Base-by-base conservation (phyloP, 2,797 vertebrate species). In the Anableps anableps region DNA sequence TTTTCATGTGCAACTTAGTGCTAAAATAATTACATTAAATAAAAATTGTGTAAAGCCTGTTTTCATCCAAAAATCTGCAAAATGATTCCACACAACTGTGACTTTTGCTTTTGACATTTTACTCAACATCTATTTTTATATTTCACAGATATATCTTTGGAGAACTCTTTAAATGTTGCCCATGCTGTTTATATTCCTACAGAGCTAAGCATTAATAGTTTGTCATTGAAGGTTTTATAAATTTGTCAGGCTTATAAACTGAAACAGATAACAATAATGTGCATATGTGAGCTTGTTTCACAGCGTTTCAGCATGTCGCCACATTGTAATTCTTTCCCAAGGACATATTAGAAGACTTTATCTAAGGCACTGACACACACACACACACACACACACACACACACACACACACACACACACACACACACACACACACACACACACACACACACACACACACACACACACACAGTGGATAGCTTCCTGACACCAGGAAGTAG, bases 271-370 rank as follows among this genome's bases (percentile, higher is more conserved):
- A 86, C 83, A 81, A 84, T 77, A 72, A 80, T 77, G 80, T 83
- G 80, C 81, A 74, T 81, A 87, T 81, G 55, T 17, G 72, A 58
- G 74, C 80, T 88, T 85, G 79, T 92, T 93, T 92, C 85, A 85
- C 90, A 89, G 82, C 53, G 80, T 86, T 79, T 82, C 74, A 82
- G 66, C 51, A 62, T 41, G 47, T 90, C 83, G 85, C 79, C 86
- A 81, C 86, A 89, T 89, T 85, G 85, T 89, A 86, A 89, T 92
- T 92, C 83, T 85, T 80, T 86, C 87, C 86, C 43, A 19, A 47
- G 83, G 89, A 85, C 71, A 82, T 78, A 73, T 36, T 80, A 47
- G 55, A 86, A 86, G 78, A 79, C 71, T 83, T 70, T 86, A 87
- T 88, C 86, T 88, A 68, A 84, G 70, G 77, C 76, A 85, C 82